phyloP scores from a whole-genome alignment of 2,113 vertebrate species.

The Gambusia holbrooki region DNA sequence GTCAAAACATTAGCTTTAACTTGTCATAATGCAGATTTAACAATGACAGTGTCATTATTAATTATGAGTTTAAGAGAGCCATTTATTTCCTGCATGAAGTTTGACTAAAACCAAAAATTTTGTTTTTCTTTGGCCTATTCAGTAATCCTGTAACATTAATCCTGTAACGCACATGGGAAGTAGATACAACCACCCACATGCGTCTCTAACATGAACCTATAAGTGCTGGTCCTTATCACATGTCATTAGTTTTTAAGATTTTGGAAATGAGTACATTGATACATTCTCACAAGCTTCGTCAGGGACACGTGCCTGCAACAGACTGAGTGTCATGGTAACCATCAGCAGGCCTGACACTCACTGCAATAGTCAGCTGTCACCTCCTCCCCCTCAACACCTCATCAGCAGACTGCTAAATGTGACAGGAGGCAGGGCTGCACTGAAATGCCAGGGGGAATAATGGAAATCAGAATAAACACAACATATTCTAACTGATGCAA shows the following conservation, averaged over 20 bases:
- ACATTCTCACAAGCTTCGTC: slow-evolving; percentile 4
- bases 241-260: neutral
- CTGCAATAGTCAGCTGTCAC: slow-evolving; percentile 62
- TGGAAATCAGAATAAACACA: neutral
- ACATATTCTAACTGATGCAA: neutral
- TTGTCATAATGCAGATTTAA: too few relatives aligned
- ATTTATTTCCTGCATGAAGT: too few relatives aligned
- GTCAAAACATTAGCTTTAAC: too few relatives aligned
- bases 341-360: slow-evolving; percentile 57
- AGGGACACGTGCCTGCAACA: slow-evolving; percentile 43
- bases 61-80: too few relatives aligned
- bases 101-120: too few relatives aligned
- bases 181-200: too few relatives aligned
- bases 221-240: neutral
- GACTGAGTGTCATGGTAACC: slow-evolving; percentile 74
- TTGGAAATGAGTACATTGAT: neutral
- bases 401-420: slow-evolving; percentile 42
- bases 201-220: too few relatives aligned
- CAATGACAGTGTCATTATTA: too few relatives aligned
- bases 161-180: too few relatives aligned
- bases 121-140: too few relatives aligned
- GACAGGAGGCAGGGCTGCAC: slow-evolving; percentile 9
- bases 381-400: slow-evolving; percentile 53
- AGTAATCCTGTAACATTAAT: too few relatives aligned
- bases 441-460: neutral